Evolutionary conservation across 2,888 invertebrate genomes (phyloP).

Genomic region (Therioaphis trifolii): DNA sequence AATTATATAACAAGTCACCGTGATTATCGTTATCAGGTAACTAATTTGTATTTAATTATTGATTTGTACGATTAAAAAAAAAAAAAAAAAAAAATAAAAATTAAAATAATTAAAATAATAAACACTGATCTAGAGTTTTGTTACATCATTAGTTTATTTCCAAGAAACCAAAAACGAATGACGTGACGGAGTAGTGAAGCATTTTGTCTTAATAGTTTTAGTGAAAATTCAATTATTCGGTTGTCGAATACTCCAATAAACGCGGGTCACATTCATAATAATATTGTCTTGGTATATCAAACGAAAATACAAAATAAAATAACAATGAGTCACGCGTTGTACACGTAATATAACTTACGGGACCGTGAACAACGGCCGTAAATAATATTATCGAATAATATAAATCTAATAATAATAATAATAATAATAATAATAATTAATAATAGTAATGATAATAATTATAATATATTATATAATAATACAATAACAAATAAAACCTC

Average conservation of each 20-base stretch:
- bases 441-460: no score
- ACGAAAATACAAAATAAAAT: constrained; percentile 27
- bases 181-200: constrained; percentile 19
- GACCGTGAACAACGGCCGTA: not conserved
- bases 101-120: no score
- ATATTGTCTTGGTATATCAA: not conserved
- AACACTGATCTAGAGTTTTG: no score
- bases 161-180: constrained; percentile 13
- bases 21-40: no score
- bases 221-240: not conserved
- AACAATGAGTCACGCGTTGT: constrained; percentile 3
- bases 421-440: no score
- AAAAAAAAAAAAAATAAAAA: no score
- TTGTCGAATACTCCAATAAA: constrained; percentile 10
- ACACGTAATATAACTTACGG: constrained; percentile 38
- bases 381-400: not conserved
- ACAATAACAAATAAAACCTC: no score
- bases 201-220: constrained; percentile 35
- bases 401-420: no score
- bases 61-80: no score
- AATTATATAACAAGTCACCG: no score
- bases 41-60: no score
- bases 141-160: constrained; percentile 31
- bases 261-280: constrained; percentile 6
- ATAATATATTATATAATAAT: no score